phyloP scores from a whole-genome alignment of 2,797 vertebrate species.

The Pseudomugil gertrudae region DNA sequence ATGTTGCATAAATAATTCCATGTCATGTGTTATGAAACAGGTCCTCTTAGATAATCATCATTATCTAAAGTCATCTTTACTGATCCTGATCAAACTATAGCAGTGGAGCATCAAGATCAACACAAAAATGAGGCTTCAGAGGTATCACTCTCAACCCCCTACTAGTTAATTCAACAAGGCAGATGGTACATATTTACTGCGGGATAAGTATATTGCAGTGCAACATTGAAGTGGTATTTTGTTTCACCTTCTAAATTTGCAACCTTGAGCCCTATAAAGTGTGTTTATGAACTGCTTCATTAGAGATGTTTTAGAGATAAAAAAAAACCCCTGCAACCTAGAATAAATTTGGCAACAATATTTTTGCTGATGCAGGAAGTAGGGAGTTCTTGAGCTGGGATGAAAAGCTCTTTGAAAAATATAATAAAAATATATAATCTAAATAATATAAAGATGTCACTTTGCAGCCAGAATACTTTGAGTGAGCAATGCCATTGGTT shows the following conservation, averaged over 20 bases:
- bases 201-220: background rate
- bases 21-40: background rate
- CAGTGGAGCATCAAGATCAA: background rate
- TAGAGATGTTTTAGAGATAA: constrained; percentile 2
- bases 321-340: background rate
- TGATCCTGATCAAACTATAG: background rate
- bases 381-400: background rate
- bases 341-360: background rate
- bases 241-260: constrained; percentile 2
- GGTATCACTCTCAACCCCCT: background rate
- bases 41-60: too few species aligned
- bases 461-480: background rate
- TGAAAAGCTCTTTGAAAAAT: too few species aligned
- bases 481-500: background rate
- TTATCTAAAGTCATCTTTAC: background rate
- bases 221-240: background rate
- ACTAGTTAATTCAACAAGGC: background rate
- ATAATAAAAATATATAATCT: too few species aligned
- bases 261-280: background rate
- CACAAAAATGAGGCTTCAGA: background rate
- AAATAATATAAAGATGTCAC: too few species aligned
- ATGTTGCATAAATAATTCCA: background rate
- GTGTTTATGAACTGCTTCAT: background rate
- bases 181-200: constrained; percentile 4
- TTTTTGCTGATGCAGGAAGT: background rate